A percentile compares a stretch with the other conserved stretches of the same genome.
phyloP scores from a whole-genome alignment of 2,888 invertebrate genomes.

The Vesta saturnalis region DNA sequence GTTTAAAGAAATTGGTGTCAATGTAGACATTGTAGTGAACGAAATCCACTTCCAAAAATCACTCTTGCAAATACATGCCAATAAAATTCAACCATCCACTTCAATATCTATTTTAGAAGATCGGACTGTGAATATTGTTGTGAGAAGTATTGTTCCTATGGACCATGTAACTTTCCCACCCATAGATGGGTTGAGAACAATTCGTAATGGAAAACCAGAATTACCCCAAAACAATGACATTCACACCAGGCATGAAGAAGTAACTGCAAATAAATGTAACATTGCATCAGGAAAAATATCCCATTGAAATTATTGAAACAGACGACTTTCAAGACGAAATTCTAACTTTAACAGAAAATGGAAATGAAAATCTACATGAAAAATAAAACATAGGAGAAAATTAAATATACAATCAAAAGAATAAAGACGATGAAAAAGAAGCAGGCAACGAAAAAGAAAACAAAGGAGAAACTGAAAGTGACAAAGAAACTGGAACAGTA shows the following conservation, averaged over 20 bases:
- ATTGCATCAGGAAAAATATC: no score
- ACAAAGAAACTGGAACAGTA: no score
- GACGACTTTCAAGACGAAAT: no score
- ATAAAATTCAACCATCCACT: background rate
- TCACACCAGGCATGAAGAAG: background rate
- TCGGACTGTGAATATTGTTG: background rate
- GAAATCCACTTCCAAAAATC: background rate
- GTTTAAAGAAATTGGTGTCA: constrained; percentile 4
- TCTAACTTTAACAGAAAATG: no score
- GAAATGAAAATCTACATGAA: no score
- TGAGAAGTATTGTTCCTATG: constrained; percentile 4
- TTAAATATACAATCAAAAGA: no score
- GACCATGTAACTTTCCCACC: constrained; percentile 4
- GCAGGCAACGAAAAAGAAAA: no score
- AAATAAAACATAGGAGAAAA: no score
- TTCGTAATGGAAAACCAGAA: background rate
- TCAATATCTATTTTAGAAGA: constrained; percentile 1
- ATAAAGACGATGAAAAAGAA: no score
- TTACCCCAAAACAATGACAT: background rate
- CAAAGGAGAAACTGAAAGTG: no score
- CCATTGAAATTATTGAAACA: no score
- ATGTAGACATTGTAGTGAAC: background rate
- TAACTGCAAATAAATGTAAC: background rate
- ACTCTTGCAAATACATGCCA: background rate
- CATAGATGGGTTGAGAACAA: background rate